Conservation (phyloP, 2,113 vertebrate species). For the crab-eating macaque (Macaca fascicularis) region DNA sequence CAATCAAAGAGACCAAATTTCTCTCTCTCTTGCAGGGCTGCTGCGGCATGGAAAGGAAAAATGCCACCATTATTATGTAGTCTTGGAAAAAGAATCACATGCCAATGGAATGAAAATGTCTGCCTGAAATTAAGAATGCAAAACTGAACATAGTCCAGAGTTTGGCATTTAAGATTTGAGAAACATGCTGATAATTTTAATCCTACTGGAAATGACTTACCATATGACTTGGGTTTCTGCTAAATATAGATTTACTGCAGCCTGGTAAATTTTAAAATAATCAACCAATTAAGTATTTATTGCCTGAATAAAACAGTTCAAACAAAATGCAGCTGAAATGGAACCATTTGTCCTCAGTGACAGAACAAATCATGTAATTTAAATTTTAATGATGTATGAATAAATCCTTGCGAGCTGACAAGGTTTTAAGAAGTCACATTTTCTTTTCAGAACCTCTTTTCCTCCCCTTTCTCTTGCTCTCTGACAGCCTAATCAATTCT, state of each 20-base stretch:
- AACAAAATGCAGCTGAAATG: constrained; percentile 7
- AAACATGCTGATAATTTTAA: constrained; percentile 53
- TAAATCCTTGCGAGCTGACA: background rate
- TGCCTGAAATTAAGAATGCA: constrained; percentile 22
- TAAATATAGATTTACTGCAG: constrained; percentile 63
- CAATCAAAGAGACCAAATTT: background rate
- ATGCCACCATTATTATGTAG: background rate
- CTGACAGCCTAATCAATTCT: background rate
- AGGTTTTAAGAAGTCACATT: background rate
- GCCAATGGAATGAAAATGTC: background rate
- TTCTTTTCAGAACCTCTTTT: background rate
- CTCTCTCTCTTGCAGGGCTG: background rate
- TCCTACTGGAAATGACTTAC: constrained; percentile 50
- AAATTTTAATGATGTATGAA: background rate
- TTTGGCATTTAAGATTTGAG: constrained; percentile 11
- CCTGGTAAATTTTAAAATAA: constrained; percentile 58
- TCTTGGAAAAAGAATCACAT: background rate
- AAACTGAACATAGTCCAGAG: background rate
- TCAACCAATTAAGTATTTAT: constrained; percentile 63
- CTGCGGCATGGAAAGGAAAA: background rate
- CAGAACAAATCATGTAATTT: background rate
- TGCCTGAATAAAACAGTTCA: constrained; percentile 40
- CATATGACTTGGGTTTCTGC: constrained; percentile 22
- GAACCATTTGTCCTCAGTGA: background rate
- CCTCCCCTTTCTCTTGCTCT: background rate